phyloP scores from a whole-genome alignment of 1,140 invertebrate species.

The Scaptodrosophila lebanonensis region DNA sequence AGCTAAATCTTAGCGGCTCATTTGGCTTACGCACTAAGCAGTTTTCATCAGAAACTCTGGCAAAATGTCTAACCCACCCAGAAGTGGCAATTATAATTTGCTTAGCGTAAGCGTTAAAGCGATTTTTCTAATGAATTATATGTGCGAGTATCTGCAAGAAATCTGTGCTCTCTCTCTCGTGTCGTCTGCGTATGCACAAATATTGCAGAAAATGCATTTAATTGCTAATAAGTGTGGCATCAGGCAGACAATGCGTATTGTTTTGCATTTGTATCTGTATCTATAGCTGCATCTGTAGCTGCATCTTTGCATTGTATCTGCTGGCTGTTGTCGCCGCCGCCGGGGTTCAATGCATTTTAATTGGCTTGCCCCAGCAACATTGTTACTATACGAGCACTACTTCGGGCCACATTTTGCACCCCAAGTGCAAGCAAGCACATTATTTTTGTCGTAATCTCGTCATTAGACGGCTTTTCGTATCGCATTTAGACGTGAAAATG shows the following conservation, averaged over 20 bases:
- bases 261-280: neutral
- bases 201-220: constrained; percentile 68
- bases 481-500: constrained; percentile 47
- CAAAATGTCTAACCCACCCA: constrained; percentile 46
- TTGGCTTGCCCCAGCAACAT: constrained; percentile 47
- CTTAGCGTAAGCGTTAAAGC: constrained; percentile 36
- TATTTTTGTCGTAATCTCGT: constrained; percentile 68
- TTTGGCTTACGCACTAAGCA: neutral
- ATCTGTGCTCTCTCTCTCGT: constrained; percentile 12
- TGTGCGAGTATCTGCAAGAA: constrained; percentile 42
- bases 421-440: constrained; percentile 8
- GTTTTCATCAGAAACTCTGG: too few species aligned
- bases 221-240: constrained; percentile 62
- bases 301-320: constrained; percentile 11
- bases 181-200: constrained; percentile 70
- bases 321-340: too few species aligned
- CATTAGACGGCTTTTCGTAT: constrained; percentile 59
- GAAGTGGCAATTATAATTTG: constrained; percentile 68
- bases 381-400: constrained; percentile 10
- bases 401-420: neutral
- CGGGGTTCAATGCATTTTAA: constrained; percentile 75
- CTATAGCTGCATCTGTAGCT: too few species aligned
- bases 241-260: constrained; percentile 10
- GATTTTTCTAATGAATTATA: constrained; percentile 63
- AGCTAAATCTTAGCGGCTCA: constrained; percentile 16